Evolutionary conservation across 2,113 vertebrate species (phyloP), one percentile per base, ranked within the genome.

Genomic region (Pygoscelis adeliae): DNA sequence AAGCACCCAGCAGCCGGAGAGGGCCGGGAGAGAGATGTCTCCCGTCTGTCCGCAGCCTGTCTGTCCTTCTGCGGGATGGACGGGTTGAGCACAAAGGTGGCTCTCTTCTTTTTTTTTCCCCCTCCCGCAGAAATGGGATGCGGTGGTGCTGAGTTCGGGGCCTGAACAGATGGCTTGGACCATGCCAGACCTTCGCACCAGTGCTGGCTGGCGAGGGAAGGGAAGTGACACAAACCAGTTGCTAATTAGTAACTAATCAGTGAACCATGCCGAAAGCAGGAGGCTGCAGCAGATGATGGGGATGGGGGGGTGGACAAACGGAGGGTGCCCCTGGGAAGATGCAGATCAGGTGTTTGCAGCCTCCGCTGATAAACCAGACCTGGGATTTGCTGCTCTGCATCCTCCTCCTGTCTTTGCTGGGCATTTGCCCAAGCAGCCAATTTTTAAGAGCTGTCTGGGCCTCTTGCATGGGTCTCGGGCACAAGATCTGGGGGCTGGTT

Each of bases 231-330:
- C 42, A n/a, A 79, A 90, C 77, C 82, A 84, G 85, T 82, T 77
- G 87, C 77, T 95, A 93, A 96, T 94, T 82, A 92, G 93, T 73
- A 71, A 83, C 73, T 88, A 92, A 86, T 46, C 82, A 70, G 76
- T 19, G 70, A 87, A 58, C 26, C 5, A 27, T 53, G 61, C 34
- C 5, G 53, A 56, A 46, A 49, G 74, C 53, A 56, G 83, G 42
- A 65, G 69, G 52, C 40, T 38, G 34, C n/a, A 36, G 67, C 87
- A 94, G 87, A 62, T 81, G 73, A 84, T 7, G 19, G 15, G 5
- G 63, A 10, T 38, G 42, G 38, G 42, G 15, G 15, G 10, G 18
- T 9, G 16, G 18, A 23, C 8, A 59, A 83, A 62, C 0, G 4
- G 42, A 21, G 0, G 5, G 40, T 30, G 32, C 36, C 15, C 23